phyloP scores from a whole-genome alignment of 1,140 invertebrate species.

The Neodiprion pinetum region DNA sequence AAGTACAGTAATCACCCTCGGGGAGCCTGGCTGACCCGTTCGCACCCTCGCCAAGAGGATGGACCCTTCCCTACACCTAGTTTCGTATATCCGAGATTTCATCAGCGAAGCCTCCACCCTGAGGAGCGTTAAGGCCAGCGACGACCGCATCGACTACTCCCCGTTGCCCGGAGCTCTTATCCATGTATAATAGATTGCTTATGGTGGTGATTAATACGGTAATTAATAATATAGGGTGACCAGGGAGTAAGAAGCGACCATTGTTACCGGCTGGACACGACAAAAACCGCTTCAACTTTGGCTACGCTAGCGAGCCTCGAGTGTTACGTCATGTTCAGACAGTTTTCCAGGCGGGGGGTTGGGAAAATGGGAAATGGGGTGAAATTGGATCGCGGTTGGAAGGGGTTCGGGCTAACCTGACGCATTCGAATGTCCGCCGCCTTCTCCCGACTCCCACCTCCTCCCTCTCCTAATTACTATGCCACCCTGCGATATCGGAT shows the following conservation, averaged over 20 bases:
- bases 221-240: conserved; percentile 6
- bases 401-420: conserved; percentile 8
- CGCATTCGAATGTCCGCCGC: background rate
- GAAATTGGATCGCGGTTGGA: conserved; percentile 8
- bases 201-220: conserved; percentile 7
- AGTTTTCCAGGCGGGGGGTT: background rate
- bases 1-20: conserved; percentile 4
- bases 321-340: conserved; percentile 7
- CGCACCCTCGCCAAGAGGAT: background rate
- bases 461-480: background rate
- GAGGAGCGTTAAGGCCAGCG: conserved; percentile 2
- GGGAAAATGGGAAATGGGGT: conserved; percentile 9
- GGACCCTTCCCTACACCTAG: background rate
- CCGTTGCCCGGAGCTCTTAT: background rate
- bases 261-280: conserved; percentile 4
- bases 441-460: background rate
- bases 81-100: conserved; percentile 3
- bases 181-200: conserved; percentile 7
- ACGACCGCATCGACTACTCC: background rate
- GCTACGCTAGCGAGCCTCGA: conserved; percentile 1
- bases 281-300: conserved; percentile 7
- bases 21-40: background rate
- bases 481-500: background rate
- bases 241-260: conserved; percentile 6
- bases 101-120: background rate